Conservation (phyloP, 1,140 invertebrate species). For the Venturia canescens region DNA sequence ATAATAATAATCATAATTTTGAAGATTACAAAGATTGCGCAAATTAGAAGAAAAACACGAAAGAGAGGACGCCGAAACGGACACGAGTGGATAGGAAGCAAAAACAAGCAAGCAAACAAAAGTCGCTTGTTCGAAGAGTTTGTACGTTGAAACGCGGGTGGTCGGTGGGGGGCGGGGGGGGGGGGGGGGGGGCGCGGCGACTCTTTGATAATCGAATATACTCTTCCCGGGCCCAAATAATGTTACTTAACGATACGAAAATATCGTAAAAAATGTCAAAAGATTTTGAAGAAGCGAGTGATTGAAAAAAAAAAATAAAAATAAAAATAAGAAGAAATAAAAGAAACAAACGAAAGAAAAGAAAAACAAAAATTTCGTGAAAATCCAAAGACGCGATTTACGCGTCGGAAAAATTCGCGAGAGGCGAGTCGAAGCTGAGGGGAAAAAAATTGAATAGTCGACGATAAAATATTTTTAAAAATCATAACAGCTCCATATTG, state of each 20-base stretch:
- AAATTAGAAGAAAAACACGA: too few relatives aligned
- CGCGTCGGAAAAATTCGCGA: constrained; percentile 38
- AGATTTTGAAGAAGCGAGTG: constrained; percentile 43
- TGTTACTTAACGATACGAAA: constrained; percentile 65
- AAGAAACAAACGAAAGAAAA: constrained; percentile 38
- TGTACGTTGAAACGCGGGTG: constrained; percentile 51
- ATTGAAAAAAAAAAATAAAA: constrained; percentile 51
- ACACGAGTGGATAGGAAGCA: not conserved
- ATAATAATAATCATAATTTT: constrained; percentile 34
- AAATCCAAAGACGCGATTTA: constrained; percentile 50
- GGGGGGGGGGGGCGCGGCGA: constrained; percentile 67
- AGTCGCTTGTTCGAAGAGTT: constrained; percentile 41
- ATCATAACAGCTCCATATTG: constrained; percentile 72
- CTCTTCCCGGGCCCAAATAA: constrained; percentile 75
- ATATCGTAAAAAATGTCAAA: constrained; percentile 8
- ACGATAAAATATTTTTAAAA: constrained; percentile 72
- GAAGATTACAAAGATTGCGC: not conserved
- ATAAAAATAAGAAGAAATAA: constrained; percentile 43
- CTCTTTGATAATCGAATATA: constrained; percentile 68
- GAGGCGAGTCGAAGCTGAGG: not conserved
- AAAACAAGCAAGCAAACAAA: not conserved
- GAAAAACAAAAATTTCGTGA: constrained; percentile 26
- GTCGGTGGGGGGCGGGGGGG: too few relatives aligned
- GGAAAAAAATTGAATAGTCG: constrained; percentile 59
- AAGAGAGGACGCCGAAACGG: not conserved